These are phyloP conservation scores for Tetraneura akinire DNA, from an alignment of 1,140 invertebrate species.

Conservation along the genomic window DNA sequence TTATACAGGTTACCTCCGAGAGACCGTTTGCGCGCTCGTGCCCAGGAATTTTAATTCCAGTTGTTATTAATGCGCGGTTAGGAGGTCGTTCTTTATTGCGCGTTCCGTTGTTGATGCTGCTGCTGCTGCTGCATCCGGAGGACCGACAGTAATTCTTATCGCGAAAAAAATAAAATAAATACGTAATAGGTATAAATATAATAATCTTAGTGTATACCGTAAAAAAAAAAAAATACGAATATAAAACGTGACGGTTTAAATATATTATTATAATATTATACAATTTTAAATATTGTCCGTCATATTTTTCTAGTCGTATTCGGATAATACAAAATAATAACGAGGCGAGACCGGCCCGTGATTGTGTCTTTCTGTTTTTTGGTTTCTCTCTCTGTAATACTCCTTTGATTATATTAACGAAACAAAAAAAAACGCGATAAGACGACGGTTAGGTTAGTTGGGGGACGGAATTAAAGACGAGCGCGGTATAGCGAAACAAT, in stretches of 20 bases:
- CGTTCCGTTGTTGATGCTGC: too few species aligned
- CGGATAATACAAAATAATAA: too few species aligned
- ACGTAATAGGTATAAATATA: too few species aligned
- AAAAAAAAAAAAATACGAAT: constrained; percentile 26
- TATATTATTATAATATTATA: too few species aligned
- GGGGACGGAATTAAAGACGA: constrained; percentile 35
- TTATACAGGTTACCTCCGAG: constrained; percentile 2
- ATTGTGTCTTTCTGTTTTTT: constrained; percentile 43
- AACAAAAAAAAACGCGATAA: constrained; percentile 43
- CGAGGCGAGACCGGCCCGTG: too few species aligned
- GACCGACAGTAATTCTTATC: constrained; percentile 3
- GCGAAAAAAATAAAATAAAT: not conserved
- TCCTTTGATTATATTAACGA: constrained; percentile 37
- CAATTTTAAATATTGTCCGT: constrained; percentile 22
- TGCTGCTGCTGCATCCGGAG: too few species aligned
- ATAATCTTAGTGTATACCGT: constrained; percentile 9
- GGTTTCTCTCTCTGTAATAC: too few species aligned
- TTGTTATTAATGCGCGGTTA: constrained; percentile 19
- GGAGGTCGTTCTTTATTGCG: constrained; percentile 28
- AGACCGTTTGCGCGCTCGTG: not conserved
- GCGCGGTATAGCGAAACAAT: too few species aligned
- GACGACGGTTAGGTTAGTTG: too few species aligned
- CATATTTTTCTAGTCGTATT: constrained; percentile 30
- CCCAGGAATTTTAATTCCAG: constrained; percentile 28
- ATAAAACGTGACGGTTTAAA: constrained; percentile 29